Conservation (phyloP, 2,888 invertebrate species). For the Zygaena filipendulae region DNA sequence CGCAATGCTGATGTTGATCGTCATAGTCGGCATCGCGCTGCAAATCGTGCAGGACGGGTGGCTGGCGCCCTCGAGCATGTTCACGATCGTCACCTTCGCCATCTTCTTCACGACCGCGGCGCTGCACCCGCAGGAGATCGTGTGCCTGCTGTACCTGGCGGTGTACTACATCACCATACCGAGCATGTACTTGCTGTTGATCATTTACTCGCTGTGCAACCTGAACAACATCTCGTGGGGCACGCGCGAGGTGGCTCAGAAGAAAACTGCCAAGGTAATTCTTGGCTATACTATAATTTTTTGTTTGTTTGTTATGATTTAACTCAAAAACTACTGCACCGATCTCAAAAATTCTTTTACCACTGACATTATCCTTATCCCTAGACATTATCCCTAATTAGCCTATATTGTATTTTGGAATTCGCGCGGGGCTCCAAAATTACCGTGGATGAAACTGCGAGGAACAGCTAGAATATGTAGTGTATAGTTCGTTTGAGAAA, state of each 20-base stretch:
- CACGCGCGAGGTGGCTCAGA: slow-evolving; percentile 80
- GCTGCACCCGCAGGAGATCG: slow-evolving; percentile 82
- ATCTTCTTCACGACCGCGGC: slow-evolving; percentile 74
- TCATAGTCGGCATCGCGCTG: slow-evolving; percentile 81
- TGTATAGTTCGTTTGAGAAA: too few species aligned
- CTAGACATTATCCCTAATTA: too few species aligned
- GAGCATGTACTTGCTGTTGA: slow-evolving; percentile 92
- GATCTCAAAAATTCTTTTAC: too few species aligned
- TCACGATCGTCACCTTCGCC: slow-evolving; percentile 78
- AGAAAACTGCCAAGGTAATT: slow-evolving; percentile 47
- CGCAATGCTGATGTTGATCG: slow-evolving; percentile 88
- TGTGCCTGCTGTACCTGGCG: slow-evolving; percentile 77
- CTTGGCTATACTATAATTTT: too few species aligned
- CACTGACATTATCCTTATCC: too few species aligned
- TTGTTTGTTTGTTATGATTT: too few species aligned
- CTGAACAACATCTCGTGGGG: slow-evolving; percentile 96
- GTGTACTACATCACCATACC: slow-evolving; percentile 91
- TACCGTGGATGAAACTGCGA: too few species aligned
- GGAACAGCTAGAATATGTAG: too few species aligned
- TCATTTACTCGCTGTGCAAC: slow-evolving; percentile 93
- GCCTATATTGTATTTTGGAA: too few species aligned
- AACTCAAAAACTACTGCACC: too few species aligned
- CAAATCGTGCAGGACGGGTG: slow-evolving; percentile 84
- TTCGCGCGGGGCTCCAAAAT: too few species aligned
- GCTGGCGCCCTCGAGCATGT: slow-evolving; percentile 85